These are phyloP conservation scores for Petroica traversi DNA, from an alignment of 2,113 vertebrate species.

Conservation along the genomic window DNA sequence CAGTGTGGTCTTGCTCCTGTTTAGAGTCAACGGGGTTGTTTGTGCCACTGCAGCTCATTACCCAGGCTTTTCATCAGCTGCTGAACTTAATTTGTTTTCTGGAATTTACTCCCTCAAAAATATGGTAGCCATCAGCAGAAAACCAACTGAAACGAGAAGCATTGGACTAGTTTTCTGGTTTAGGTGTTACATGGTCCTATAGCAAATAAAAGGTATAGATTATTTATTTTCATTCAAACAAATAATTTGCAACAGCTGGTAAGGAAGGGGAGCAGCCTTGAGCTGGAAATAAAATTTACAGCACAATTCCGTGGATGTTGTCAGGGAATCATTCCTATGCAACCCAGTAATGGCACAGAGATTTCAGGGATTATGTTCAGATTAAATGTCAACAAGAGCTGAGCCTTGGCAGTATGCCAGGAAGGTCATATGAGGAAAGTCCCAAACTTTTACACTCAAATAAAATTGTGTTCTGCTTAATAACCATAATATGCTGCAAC, in stretches of 20 bases:
- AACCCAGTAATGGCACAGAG: background rate
- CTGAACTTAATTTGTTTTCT: background rate
- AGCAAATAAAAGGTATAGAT: background rate
- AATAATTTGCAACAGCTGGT: background rate
- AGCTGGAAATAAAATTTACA: slow-evolving; percentile 2
- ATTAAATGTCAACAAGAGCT: slow-evolving; percentile 53
- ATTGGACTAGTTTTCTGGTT: background rate
- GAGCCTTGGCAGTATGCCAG: background rate
- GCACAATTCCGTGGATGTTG: background rate
- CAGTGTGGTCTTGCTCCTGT: slow-evolving; percentile 15
- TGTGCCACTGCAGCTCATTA: background rate
- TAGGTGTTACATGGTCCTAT: background rate
- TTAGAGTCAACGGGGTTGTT: background rate
- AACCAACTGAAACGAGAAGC: background rate
- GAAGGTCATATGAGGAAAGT: slow-evolving; percentile 35
- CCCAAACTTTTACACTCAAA: background rate
- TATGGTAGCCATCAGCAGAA: background rate
- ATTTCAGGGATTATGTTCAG: slow-evolving; percentile 39
- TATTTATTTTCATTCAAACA: background rate
- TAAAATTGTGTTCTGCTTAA: slow-evolving; percentile 6
- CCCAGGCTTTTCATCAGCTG: background rate
- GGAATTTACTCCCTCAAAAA: background rate
- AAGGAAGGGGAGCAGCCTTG: background rate
- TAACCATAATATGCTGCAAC: background rate
- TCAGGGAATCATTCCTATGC: background rate